These are phyloP conservation scores for Microcebus murinus DNA, from an alignment of 2,113 vertebrate species.

Conservation along the genomic window DNA sequence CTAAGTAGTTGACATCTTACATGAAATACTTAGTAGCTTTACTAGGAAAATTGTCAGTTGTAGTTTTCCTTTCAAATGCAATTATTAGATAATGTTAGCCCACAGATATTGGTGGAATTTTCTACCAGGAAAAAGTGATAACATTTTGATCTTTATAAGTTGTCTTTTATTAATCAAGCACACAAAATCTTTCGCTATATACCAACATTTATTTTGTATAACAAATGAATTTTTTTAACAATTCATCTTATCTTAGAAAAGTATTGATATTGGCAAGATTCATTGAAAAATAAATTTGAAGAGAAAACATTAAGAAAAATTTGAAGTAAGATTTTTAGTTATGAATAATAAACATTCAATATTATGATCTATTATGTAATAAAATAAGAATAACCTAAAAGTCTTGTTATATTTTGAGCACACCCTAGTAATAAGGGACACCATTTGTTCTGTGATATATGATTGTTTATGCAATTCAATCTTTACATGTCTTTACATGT, in stretches of 20 bases:
- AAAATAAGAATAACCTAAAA: not conserved
- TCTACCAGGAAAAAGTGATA: not conserved
- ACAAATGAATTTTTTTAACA: not conserved
- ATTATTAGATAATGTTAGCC: slow-evolving; percentile 45
- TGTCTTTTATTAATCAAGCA: not conserved
- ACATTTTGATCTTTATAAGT: not conserved
- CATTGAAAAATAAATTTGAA: not conserved
- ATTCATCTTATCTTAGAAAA: not conserved
- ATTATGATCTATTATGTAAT: not conserved
- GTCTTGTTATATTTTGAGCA: not conserved
- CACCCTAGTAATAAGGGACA: not conserved
- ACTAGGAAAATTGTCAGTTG: slow-evolving; percentile 50
- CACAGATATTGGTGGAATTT: slow-evolving; percentile 14
- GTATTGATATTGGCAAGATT: not conserved
- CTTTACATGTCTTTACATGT: not conserved
- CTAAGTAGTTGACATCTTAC: slow-evolving; percentile 53
- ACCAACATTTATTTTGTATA: not conserved
- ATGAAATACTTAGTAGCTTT: slow-evolving; percentile 65
- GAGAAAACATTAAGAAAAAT: not conserved
- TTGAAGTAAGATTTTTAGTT: not conserved
- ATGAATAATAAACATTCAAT: not conserved
- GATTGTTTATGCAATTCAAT: not conserved
- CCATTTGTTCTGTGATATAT: not conserved
- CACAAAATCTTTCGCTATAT: not conserved
- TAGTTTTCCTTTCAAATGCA: slow-evolving; percentile 58